phyloP scores from a whole-genome alignment of 2,888 invertebrate genomes.

The Yponomeuta plumbellus region DNA sequence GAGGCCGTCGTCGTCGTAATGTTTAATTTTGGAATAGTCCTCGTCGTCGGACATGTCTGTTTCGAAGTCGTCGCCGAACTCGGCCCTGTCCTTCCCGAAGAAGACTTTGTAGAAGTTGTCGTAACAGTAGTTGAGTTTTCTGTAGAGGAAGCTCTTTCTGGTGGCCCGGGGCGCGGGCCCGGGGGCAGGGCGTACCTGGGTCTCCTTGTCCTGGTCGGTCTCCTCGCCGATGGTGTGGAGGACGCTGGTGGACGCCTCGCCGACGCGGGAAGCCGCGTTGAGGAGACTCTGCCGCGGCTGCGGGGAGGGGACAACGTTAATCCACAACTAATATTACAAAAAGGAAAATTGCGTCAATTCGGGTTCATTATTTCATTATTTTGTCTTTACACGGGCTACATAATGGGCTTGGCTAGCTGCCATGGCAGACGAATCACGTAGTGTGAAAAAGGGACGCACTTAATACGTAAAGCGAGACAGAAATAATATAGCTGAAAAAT shows the following conservation, averaged over 20 bases:
- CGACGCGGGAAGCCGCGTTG: slow-evolving; percentile 96
- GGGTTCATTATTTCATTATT: too few relatives aligned
- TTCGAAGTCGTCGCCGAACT: slow-evolving; percentile 48
- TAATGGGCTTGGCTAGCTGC: too few relatives aligned
- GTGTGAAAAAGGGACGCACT: too few relatives aligned
- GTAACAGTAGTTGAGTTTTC: slow-evolving; percentile 68
- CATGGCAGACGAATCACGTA: too few relatives aligned
- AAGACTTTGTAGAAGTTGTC: slow-evolving; percentile 69
- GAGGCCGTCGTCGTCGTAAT: slow-evolving; percentile 29
- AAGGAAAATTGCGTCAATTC: too few relatives aligned
- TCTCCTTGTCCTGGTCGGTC: slow-evolving; percentile 87
- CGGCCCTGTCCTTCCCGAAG: slow-evolving; percentile 47
- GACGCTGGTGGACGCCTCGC: slow-evolving; percentile 96
- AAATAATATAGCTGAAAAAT: too few relatives aligned
- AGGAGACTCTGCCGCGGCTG: slow-evolving; percentile 94
- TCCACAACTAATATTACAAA: too few relatives aligned
- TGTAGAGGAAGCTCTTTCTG: slow-evolving; percentile 51
- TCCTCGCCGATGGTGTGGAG: slow-evolving; percentile 95
- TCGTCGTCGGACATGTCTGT: slow-evolving; percentile 21
- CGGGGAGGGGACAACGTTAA: too few relatives aligned
- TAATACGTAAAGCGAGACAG: too few relatives aligned
- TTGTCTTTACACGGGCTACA: too few relatives aligned
- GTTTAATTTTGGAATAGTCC: slow-evolving; percentile 22
- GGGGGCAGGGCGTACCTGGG: slow-evolving; percentile 71
- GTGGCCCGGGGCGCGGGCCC: slow-evolving; percentile 7